phyloP scores from a whole-genome alignment of 2,113 vertebrate genomes.

The Thymallus thymallus region DNA sequence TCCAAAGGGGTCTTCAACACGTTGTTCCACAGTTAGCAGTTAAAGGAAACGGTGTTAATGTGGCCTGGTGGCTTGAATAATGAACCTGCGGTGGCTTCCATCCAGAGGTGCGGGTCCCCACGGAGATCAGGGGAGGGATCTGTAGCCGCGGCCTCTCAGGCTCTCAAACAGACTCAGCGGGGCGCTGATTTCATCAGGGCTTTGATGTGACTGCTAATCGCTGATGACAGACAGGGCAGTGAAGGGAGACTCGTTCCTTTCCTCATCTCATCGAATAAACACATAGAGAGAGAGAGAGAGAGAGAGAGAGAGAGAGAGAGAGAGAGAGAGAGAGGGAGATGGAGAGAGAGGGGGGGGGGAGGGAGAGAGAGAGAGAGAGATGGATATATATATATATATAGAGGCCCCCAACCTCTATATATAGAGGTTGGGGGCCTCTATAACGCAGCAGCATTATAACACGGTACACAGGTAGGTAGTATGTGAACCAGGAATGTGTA shows the following conservation, averaged over 20 bases:
- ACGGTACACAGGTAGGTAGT: background rate
- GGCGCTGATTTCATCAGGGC: conserved; percentile 65
- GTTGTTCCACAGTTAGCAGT: conserved; percentile 61
- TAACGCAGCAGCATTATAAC: background rate
- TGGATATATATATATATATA: too few relatives aligned
- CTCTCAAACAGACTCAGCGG: conserved; percentile 59
- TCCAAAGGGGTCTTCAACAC: conserved; percentile 42
- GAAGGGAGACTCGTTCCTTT: too few relatives aligned
- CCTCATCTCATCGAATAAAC: too few relatives aligned
- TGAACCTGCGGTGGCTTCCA: conserved; percentile 16
- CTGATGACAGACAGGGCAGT: conserved; percentile 61
- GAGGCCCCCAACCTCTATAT: too few relatives aligned
- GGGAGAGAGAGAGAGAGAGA: too few relatives aligned
- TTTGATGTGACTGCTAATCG: conserved; percentile 70
- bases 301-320: too few relatives aligned
- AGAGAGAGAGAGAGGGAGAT: too few relatives aligned
- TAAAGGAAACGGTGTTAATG: conserved; percentile 46
- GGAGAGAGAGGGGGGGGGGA: too few relatives aligned
- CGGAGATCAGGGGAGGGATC: conserved; percentile 34
- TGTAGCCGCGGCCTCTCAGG: conserved; percentile 40
- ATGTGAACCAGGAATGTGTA: conserved; percentile 1
- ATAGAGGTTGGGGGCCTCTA: too few relatives aligned
- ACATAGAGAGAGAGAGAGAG: too few relatives aligned
- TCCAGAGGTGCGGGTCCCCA: conserved; percentile 28
- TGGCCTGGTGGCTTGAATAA: conserved; percentile 37